A percentile compares a stretch with the other conserved stretches of the same genome.
phyloP scores from a whole-genome alignment of 2,888 invertebrate genomes.

The Drosophila kambysellisi region DNA sequence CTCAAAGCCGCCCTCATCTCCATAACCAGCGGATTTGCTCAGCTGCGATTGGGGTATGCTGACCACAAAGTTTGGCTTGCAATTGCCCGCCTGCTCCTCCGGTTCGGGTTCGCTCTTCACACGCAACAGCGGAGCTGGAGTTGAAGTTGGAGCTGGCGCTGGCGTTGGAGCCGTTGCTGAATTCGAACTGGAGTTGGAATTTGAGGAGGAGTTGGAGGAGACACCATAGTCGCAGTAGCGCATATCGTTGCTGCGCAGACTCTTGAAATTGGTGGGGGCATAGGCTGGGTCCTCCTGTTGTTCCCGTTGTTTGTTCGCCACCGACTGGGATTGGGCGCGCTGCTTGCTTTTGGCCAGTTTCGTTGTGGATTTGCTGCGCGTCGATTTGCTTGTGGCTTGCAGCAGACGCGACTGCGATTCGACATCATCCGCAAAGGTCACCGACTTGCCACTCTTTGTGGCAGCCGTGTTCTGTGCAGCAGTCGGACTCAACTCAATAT shows the following conservation, averaged over 20 bases:
- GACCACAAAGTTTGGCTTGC: slow-evolving; percentile 79
- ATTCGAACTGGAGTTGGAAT: slow-evolving; percentile 45
- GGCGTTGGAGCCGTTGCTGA: slow-evolving; percentile 9
- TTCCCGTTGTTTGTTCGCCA: slow-evolving; percentile 54
- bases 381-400: slow-evolving; percentile 40
- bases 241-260: slow-evolving; percentile 84
- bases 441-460: slow-evolving; percentile 58
- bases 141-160: neutral
- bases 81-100: slow-evolving; percentile 16
- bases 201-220: slow-evolving; percentile 12
- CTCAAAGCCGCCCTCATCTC: slow-evolving; percentile 80
- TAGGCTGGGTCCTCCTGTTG: slow-evolving; percentile 48
- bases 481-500: slow-evolving; percentile 46
- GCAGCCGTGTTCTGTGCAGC: slow-evolving; percentile 13
- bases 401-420: slow-evolving; percentile 22
- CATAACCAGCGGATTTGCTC: slow-evolving; percentile 68
- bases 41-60: slow-evolving; percentile 84
- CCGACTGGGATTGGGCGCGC: neutral
- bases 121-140: slow-evolving; percentile 43
- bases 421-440: slow-evolving; percentile 70
- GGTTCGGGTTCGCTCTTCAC: slow-evolving; percentile 63
- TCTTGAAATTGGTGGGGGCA: slow-evolving; percentile 82
- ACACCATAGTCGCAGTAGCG: slow-evolving; percentile 82
- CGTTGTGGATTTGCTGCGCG: slow-evolving; percentile 38
- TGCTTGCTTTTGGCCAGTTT: slow-evolving; percentile 58